Evolutionary conservation across 2,888 invertebrate genomes (phyloP), one percentile per base, ranked within the genome.

Genomic region (Bruchidius siliquastri): DNA sequence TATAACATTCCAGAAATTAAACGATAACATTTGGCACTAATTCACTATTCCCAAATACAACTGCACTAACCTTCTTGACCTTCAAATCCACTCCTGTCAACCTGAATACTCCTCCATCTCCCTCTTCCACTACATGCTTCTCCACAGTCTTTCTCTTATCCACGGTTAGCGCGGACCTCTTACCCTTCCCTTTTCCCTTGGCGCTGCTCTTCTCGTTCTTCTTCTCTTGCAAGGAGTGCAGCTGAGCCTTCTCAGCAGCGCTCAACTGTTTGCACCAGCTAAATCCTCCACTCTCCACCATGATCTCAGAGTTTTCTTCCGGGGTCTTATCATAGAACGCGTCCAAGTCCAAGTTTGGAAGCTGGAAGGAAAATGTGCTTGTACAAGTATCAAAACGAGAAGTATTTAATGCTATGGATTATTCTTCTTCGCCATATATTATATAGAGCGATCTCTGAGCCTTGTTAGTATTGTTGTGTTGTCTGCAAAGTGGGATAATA

Each of bases 301-400:
- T 83, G 79, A 91, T 87, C 74, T 90, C 90, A 1, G 68, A 32
- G 21, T 76, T 73, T 21, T 73, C 71, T 66, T 78, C 80, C 76
- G 89, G 88, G 76, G 89, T 88, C 74, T 72, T 69, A 30, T 87
- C 87, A 84, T 94, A 95, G 82, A 92, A 93, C 18, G 87, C 82
- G 66, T 90, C 88, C 20, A 89, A 85, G 81, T 93, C 90, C 83
- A 92, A 88, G 80, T 92, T 91, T 79, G 90, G 87, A 75, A 92
- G 85, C 92, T 92, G 80, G 79, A 87, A 84, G 73, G 21, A 22
- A 30, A 26, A 3, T 6, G 8, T 30, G 30, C 8, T 30, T 30
- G 4, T 30, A 30, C 32, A n/a, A n/a, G n/a, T n/a, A n/a, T n/a
- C n/a, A n/a, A n/a, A n/a, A n/a, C n/a, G n/a, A 69, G 22, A 69